These are phyloP conservation scores for Dromaius novaehollandiae DNA, from an alignment of 2,113 vertebrate genomes.

Conservation along the genomic window DNA sequence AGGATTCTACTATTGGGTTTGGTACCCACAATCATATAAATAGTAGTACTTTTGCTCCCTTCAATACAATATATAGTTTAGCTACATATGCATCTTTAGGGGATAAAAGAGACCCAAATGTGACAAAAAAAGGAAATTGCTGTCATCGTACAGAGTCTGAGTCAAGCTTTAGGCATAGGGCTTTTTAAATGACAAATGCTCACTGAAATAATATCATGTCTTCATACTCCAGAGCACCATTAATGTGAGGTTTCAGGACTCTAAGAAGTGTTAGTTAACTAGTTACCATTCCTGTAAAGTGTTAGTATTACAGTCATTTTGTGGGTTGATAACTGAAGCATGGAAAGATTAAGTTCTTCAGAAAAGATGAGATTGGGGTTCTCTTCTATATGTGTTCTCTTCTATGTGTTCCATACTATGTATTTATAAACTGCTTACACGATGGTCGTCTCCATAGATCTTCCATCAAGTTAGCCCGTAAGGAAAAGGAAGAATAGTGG, in stretches of 20 bases:
- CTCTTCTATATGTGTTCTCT: not conserved
- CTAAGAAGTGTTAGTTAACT: conserved; percentile 62
- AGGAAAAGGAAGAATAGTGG: not conserved
- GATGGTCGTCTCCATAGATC: not conserved
- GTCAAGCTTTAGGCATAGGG: conserved; percentile 59
- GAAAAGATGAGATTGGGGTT: not conserved
- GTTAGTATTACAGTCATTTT: conserved; percentile 12
- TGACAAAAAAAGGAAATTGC: conserved; percentile 37
- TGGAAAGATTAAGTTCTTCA: not conserved
- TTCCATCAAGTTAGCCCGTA: not conserved
- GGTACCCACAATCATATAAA: not conserved
- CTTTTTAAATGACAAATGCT: conserved; percentile 65
- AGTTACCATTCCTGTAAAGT: conserved; percentile 2
- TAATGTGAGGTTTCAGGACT: conserved; percentile 51
- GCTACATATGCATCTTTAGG: not conserved
- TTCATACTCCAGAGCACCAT: conserved; percentile 51
- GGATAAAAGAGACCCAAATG: not conserved
- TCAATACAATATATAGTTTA: not conserved
- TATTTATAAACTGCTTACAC: not conserved
- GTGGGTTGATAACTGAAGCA: not conserved
- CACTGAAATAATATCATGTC: conserved; percentile 65
- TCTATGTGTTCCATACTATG: not conserved
- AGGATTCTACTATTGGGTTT: not conserved
- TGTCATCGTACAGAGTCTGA: conserved; percentile 17
- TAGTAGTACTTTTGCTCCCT: not conserved